A percentile compares a stretch with the other conserved stretches of the same genome.
Evolutionary conservation across 2,797 vertebrate genomes (phyloP).

Genomic region (Enteromius anoplus): DNA sequence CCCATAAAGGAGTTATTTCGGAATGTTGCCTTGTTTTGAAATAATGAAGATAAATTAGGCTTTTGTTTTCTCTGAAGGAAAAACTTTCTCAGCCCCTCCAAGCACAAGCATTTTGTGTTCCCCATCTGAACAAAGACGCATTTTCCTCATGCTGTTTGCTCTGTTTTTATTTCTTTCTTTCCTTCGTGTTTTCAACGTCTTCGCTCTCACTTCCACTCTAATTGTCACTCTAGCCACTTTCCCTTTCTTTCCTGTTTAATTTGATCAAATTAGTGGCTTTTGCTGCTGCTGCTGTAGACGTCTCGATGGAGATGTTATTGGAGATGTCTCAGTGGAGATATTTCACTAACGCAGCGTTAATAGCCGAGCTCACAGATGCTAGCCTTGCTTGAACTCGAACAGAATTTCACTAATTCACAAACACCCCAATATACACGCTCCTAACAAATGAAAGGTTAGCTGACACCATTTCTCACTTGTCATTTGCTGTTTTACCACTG

Average conservation of each 20-base stretch:
- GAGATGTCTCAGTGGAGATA: constrained; percentile 32
- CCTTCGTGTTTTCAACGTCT: constrained; percentile 34
- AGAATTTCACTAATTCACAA: constrained; percentile 30
- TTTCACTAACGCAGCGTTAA: neutral
- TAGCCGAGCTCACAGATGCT: neutral
- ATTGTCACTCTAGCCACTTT: constrained; percentile 44
- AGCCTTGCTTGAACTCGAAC: constrained; percentile 14
- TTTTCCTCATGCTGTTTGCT: constrained; percentile 46
- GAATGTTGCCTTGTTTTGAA: constrained; percentile 64
- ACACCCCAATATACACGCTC: neutral
- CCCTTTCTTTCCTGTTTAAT: constrained; percentile 39
- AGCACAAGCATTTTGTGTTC: constrained; percentile 60
- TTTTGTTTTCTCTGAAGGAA: constrained; percentile 61
- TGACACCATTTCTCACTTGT: constrained; percentile 5
- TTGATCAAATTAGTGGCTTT: constrained; percentile 52
- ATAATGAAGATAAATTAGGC: constrained; percentile 68
- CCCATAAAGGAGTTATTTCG: constrained; percentile 52
- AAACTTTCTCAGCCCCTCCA: constrained; percentile 50
- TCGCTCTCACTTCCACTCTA: constrained; percentile 41
- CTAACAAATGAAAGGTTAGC: constrained; percentile 14
- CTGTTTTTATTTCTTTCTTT: constrained; percentile 10
- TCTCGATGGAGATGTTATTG: constrained; percentile 30
- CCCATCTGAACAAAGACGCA: constrained; percentile 56
- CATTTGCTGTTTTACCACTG: neutral
- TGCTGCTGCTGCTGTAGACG: constrained; percentile 1